Evolutionary conservation across 2,888 invertebrate species (phyloP), one percentile per base, ranked within the genome.

Genomic region (Drosophila longiperda): DNA sequence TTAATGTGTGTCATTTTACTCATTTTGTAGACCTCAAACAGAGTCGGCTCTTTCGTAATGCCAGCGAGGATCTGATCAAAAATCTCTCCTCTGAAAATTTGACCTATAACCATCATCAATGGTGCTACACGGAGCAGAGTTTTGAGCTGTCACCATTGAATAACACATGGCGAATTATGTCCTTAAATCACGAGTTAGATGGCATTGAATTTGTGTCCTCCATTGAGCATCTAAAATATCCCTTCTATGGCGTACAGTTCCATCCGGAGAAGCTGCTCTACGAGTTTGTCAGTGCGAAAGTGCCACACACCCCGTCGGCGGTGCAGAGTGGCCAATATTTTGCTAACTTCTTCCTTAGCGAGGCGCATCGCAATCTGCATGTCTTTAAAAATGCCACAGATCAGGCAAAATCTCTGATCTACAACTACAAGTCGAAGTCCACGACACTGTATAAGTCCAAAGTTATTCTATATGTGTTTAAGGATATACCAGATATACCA

Each of bases 241-340:
- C 98, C 7, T 96, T 98, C 91, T 99, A 96, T 92, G 98, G 96
- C 0, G 94, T 96, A 0, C 98, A 98, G 92, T 99, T 97, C 92
- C 99, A 99, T 91, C 98, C 98, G 0, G 99, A 99, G 92, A 98
- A 98, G 91, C 96, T 95, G 87, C 93, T 95, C 0, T 98, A 96
- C 89, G 97, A 98, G 92, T 98, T 98, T 95, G 81, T 87, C 0
- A 94, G 93, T 5, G 94, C 94, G 64, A 92, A 93, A 1, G 95
- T 97, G 71, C 95, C 96, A 0, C 98, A 98, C 88, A 94, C 94
- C 0, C 61, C 87, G 0, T 93, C 95, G 17, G 96, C 97, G 0
- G 93, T 96, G 0, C 92, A 93, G 78, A 94, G 94, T 0, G 94
- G 96, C 17, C 96, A 97, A 85, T 97, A 97, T 93, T 97, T 98